Evolutionary conservation across 2,113 vertebrate species (phyloP).

Genomic region (Macheiramphus alcinus): DNA sequence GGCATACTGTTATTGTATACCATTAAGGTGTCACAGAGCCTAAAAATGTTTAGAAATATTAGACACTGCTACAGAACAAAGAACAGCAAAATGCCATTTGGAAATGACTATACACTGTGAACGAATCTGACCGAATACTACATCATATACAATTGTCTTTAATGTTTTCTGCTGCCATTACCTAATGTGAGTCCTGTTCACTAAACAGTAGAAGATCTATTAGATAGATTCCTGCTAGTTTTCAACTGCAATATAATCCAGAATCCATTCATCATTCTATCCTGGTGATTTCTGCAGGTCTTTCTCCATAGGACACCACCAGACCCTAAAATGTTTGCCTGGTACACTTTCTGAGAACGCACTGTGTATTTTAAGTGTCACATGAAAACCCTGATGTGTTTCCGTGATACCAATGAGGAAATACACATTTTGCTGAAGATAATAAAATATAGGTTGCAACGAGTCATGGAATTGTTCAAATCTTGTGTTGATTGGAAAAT

Average conservation of each 20-base stretch:
- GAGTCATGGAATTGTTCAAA: background rate
- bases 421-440: background rate
- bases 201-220: constrained; percentile 54
- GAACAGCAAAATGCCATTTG: constrained; percentile 62
- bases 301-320: background rate
- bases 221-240: constrained; percentile 49
- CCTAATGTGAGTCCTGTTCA: constrained; percentile 47
- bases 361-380: background rate
- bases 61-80: constrained; percentile 48
- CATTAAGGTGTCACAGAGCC: constrained; percentile 77
- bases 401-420: background rate
- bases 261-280: constrained; percentile 38
- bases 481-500: background rate
- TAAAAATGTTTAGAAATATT: constrained; percentile 80
- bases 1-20: constrained; percentile 70
- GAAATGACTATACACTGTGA: constrained; percentile 65
- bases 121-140: constrained; percentile 42
- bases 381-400: background rate
- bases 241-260: constrained; percentile 11
- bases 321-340: constrained; percentile 28
- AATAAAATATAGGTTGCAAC: constrained; percentile 7
- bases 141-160: constrained; percentile 58
- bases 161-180: constrained; percentile 53
- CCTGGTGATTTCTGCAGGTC: background rate
- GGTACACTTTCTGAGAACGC: background rate